Base-by-base conservation (phyloP, 2,113 vertebrate species). In the Rana temporaria region DNA sequence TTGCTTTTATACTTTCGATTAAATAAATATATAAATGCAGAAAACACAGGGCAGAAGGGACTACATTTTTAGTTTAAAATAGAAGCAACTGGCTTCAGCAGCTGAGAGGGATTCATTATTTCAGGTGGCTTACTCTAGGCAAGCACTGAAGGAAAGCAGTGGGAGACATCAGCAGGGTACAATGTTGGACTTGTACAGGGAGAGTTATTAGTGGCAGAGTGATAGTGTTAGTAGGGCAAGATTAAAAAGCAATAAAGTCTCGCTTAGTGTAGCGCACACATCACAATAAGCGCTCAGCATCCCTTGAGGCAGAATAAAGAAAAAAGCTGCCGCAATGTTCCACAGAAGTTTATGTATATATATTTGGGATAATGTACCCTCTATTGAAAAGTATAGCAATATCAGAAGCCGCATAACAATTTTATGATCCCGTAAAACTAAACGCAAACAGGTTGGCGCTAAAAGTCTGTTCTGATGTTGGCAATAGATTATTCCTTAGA, bases 121-220 rank as follows among this genome's bases (percentile, higher is more conserved):
- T 79, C 77, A 79, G 48, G 53, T 66, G 26, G 55, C 77, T 79
- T 68, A 79, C 77, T 68, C 64, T 65, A 79, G 32, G 63, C 76
- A 56, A 67, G 65, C 64, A 12, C 1, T 30, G 26, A 30, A 30
- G 77, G 24, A 57, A 34, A 79, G 64, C 77, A 55, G 77, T 79
- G 77, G 77, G 77, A 26, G 56, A 38, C 52, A 34, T 53, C 77
- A 68, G 77, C 77, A 68, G 77, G 64, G 22, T 34, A 67, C 77
- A 22, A 42, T 53, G 63, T 68, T 59, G 77, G 53, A 79, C 53
- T 68, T 68, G 77, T 79, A 79, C 53, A 38, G 77, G 57, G n/a
- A 68, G 52, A 79, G 53, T 66, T 79, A 79, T 34, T 56, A 67
- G 64, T 22, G 18, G 77, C 64, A 57, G 15, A 60, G 32, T 32